A percentile compares a stretch with the other conserved stretches of the same genome.
These are phyloP conservation scores for Mythimna pallens DNA, from an alignment of 2,888 invertebrate genomes.

Conservation along the genomic window DNA sequence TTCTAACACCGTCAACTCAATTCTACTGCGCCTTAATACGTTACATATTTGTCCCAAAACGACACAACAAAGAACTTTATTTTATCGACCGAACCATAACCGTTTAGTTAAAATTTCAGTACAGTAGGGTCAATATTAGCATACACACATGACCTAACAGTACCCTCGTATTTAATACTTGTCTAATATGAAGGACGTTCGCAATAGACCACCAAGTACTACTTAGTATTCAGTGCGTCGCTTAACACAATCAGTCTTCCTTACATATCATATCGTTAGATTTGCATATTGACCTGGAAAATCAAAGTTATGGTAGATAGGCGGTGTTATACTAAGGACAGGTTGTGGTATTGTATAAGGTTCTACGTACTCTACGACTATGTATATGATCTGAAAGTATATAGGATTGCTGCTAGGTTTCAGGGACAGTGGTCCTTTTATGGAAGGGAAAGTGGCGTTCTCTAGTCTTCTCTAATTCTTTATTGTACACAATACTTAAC, in stretches of 20 bases:
- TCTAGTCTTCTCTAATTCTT: too few relatives aligned
- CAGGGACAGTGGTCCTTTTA: too few relatives aligned
- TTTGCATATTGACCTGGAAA: slow-evolving; percentile 55
- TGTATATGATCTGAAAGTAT: neutral
- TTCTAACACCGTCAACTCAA: neutral
- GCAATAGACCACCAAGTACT: slow-evolving; percentile 35
- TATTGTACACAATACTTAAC: too few relatives aligned
- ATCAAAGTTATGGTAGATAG: slow-evolving; percentile 34
- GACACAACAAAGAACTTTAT: neutral
- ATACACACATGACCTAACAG: slow-evolving; percentile 37
- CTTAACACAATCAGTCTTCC: slow-evolving; percentile 40
- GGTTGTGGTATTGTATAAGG: neutral
- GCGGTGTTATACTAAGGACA: slow-evolving; percentile 10
- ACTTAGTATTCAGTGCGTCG: slow-evolving; percentile 50
- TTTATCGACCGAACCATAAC: neutral
- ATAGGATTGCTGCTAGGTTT: neutral
- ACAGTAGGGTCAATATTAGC: slow-evolving; percentile 34
- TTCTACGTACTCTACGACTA: neutral
- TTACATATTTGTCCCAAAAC: neutral
- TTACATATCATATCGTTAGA: slow-evolving; percentile 47
- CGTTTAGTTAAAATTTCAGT: slow-evolving; percentile 28
- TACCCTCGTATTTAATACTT: slow-evolving; percentile 38
- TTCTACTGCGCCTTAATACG: neutral
- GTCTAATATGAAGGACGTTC: slow-evolving; percentile 44
- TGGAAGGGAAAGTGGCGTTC: neutral